phyloP scores from a whole-genome alignment of 2,888 invertebrate species.

The Drosophila nigricruria region DNA sequence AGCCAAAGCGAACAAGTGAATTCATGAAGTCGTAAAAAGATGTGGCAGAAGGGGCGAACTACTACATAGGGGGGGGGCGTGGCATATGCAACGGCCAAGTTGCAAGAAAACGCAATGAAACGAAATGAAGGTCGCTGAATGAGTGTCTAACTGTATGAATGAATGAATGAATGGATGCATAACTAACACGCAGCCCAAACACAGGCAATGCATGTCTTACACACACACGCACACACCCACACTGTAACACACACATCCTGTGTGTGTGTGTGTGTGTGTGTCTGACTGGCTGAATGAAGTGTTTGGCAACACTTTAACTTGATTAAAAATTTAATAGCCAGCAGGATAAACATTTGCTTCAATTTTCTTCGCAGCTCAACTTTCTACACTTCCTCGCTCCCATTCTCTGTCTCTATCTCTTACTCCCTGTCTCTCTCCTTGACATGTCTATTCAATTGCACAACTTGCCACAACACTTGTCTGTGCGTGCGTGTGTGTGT shows the following conservation, averaged over 20 bases:
- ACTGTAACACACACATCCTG: no score
- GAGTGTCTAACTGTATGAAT: conserved; percentile 60
- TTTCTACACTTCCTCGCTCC: background rate
- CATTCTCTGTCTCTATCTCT: background rate
- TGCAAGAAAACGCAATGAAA: conserved; percentile 68
- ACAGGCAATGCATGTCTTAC: conserved; percentile 43
- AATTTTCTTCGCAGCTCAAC: conserved; percentile 39
- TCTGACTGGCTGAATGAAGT: conserved; percentile 65
- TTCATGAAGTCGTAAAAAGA: conserved; percentile 33
- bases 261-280: conserved; percentile 12
- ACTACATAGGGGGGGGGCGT: conserved; percentile 15
- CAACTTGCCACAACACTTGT: conserved; percentile 70
- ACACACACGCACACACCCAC: background rate
- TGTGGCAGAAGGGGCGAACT: background rate
- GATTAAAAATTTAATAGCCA: conserved; percentile 81
- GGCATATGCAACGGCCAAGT: conserved; percentile 48
- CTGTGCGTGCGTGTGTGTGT: conserved; percentile 1
- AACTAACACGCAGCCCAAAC: conserved; percentile 65
- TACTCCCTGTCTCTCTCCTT: background rate
- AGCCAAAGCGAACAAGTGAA: conserved; percentile 41
- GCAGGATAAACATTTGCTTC: conserved; percentile 62
- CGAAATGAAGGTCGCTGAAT: conserved; percentile 77
- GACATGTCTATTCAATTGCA: conserved; percentile 68
- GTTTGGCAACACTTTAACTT: conserved; percentile 81
- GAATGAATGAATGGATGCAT: conserved; percentile 63